phyloP scores from a whole-genome alignment of 2,113 vertebrate genomes.

The Pseudorectes ferrugineus region DNA sequence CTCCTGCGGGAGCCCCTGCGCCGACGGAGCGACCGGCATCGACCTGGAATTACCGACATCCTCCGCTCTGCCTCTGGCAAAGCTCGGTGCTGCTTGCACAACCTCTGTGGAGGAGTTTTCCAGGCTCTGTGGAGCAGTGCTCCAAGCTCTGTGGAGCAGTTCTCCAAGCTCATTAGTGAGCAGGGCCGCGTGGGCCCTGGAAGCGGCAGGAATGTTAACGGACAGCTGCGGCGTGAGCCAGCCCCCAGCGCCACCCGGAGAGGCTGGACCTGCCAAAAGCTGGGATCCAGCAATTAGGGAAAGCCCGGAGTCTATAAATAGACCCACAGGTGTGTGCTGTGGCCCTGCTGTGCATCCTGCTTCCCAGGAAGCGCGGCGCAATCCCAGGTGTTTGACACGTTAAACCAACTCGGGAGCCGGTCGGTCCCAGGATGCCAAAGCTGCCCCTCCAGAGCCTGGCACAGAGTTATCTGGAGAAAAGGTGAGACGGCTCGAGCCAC shows the following conservation, averaged over 20 bases:
- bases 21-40: fast-evolving
- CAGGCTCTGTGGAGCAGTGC: not conserved
- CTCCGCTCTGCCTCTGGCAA: not conserved
- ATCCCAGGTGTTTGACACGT: not conserved
- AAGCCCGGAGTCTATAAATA: slow-evolving; percentile 32
- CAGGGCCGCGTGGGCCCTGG: not conserved
- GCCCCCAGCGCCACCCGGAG: not conserved
- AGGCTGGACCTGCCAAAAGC: slow-evolving; percentile 4
- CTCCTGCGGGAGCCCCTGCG: fast-evolving
- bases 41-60: not conserved
- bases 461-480: not conserved
- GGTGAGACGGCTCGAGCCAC: not conserved
- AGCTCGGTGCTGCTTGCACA: not conserved
- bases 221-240: not conserved
- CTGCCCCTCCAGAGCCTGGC: not conserved
- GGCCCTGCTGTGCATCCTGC: not conserved
- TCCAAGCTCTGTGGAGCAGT: not conserved
- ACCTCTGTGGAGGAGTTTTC: not conserved
- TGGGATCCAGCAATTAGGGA: not conserved
- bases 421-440: not conserved
- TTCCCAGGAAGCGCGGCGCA: not conserved
- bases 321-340: not conserved
- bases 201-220: not conserved
- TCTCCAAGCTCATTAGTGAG: not conserved
- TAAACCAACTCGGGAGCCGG: not conserved